These are phyloP conservation scores for Macrobrachium nipponense DNA, from an alignment of 1,140 invertebrate genomes.

Conservation along the genomic window DNA sequence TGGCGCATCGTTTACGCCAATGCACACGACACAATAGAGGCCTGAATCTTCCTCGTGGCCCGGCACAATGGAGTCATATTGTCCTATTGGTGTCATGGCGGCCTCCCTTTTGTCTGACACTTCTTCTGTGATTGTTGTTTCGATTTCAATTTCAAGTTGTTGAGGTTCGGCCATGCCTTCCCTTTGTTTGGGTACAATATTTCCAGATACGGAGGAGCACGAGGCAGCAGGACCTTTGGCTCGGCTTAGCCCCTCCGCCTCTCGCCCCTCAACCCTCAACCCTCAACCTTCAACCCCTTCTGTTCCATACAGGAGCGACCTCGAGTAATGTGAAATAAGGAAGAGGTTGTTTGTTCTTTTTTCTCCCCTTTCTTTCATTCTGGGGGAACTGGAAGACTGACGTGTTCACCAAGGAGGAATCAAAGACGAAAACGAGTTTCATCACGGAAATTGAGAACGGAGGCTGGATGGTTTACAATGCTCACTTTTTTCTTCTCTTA, in stretches of 20 bases:
- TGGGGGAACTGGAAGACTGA: too few species aligned
- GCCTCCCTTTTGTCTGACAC: slow-evolving; percentile 54
- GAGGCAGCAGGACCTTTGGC: too few species aligned
- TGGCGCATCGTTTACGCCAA: slow-evolving; percentile 58
- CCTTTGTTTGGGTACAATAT: not conserved
- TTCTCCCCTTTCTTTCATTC: too few species aligned
- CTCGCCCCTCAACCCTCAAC: not conserved
- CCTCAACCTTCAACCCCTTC: not conserved
- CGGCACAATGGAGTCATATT: slow-evolving; percentile 55
- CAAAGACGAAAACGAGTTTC: too few species aligned
- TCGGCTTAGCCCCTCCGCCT: not conserved
- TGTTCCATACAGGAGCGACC: not conserved
- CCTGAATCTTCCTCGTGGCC: slow-evolving; percentile 41
- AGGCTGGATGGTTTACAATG: too few species aligned
- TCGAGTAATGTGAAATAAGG: too few species aligned
- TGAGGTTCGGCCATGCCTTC: slow-evolving; percentile 8
- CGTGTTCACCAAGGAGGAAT: too few species aligned
- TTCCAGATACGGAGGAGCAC: too few species aligned
- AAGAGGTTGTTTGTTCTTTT: too few species aligned
- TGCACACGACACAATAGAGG: slow-evolving; percentile 55
- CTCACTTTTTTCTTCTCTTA: too few species aligned
- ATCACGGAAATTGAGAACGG: too few species aligned
- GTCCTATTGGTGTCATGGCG: slow-evolving; percentile 51
- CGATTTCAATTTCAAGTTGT: slow-evolving; percentile 49
- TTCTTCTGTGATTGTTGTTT: slow-evolving; percentile 57